phyloP scores from a whole-genome alignment of 1,140 invertebrate genomes.

The Acromyrmex echinatior region DNA sequence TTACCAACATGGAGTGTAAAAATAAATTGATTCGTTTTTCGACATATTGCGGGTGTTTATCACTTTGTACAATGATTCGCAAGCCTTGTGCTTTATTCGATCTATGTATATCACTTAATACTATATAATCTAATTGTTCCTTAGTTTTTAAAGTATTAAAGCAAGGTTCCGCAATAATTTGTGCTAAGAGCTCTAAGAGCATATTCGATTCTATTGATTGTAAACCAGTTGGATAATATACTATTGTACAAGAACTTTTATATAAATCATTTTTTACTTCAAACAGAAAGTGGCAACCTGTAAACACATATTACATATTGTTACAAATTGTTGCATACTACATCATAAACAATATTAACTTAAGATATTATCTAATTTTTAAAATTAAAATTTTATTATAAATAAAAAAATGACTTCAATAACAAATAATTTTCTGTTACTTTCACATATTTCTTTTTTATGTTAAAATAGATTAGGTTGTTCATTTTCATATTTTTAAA shows the following conservation, averaged over 20 bases:
- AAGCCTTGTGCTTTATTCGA: conserved; percentile 95
- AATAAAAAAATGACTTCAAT: too few species aligned
- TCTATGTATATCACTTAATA: conserved; percentile 93
- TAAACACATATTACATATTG: conserved; percentile 8
- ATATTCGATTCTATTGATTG: conserved; percentile 94
- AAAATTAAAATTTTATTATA: too few species aligned
- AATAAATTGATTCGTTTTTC: conserved; percentile 96
- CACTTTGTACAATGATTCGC: conserved; percentile 96
- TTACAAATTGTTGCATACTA: too few species aligned
- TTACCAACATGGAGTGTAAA: conserved; percentile 92
- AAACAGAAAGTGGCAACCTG: conserved; percentile 92
- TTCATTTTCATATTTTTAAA: too few species aligned
- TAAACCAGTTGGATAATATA: conserved; percentile 95
- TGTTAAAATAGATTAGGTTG: too few species aligned
- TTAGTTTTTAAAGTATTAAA: conserved; percentile 96
- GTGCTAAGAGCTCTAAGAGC: conserved; percentile 94
- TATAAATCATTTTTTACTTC: conserved; percentile 93
- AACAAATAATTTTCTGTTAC: too few species aligned
- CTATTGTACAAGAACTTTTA: conserved; percentile 94
- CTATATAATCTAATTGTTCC: conserved; percentile 97
- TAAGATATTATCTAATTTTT: too few species aligned
- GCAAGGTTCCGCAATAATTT: conserved; percentile 96
- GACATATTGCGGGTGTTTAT: conserved; percentile 93
- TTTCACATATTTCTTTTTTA: too few species aligned
- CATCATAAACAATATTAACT: too few species aligned